Conservation (phyloP, 2,113 vertebrate species). For the Pollimyrus isidori region DNA sequence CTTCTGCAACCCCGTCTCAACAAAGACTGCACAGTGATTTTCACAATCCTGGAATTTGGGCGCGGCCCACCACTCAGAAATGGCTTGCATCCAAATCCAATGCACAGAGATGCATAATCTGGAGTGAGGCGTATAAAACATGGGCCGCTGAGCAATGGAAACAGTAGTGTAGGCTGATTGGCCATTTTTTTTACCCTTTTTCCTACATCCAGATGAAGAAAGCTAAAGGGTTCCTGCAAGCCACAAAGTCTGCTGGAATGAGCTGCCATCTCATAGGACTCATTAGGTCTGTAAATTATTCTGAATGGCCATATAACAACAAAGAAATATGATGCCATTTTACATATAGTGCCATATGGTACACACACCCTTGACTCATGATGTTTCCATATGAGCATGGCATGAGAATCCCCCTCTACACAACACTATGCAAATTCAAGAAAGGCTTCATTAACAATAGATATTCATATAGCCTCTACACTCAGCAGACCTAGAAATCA, state of each 20-base stretch:
- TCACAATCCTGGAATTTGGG: background rate
- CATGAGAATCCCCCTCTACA: background rate
- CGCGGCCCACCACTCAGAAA: background rate
- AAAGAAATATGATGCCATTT: background rate
- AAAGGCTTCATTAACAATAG: background rate
- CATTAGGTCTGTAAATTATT: background rate
- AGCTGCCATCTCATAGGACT: background rate
- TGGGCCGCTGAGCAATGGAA: background rate
- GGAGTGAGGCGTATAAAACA: background rate
- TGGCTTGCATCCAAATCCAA: background rate
- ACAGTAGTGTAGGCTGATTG: background rate
- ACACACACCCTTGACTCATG: background rate
- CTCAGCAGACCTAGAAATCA: background rate
- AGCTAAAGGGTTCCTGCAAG: background rate
- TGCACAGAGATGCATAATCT: background rate
- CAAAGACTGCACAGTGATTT: background rate
- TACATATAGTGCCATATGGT: background rate
- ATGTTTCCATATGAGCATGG: background rate
- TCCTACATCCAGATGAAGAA: background rate
- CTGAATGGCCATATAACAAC: background rate
- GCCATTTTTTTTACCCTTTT: background rate
- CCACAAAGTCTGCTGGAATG: background rate
- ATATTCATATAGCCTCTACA: background rate
- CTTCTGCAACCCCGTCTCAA: background rate
- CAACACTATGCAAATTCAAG: background rate